Percentiles rank a stretch among this genome's conserved stretches.
Conservation (phyloP, 2,113 vertebrate genomes). For the Todiramphus saurophagus region DNA sequence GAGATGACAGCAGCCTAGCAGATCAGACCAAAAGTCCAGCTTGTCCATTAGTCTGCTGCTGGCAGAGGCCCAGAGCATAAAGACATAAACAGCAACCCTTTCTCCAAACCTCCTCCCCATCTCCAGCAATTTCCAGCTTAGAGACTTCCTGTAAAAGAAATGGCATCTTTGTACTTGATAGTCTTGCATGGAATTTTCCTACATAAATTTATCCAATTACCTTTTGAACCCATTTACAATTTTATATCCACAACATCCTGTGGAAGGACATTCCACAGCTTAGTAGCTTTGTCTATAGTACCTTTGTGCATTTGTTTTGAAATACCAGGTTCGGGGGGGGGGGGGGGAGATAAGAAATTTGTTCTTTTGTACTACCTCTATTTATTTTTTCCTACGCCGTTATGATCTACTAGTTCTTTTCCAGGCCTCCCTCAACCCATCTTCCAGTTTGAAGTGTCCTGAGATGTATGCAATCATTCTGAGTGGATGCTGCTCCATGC, state of each 20-base stretch:
- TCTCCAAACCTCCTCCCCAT: neutral
- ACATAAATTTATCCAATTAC: neutral
- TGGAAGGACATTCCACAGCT: slow-evolving; percentile 49
- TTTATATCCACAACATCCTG: slow-evolving; percentile 31
- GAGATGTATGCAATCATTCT: rapidly evolving
- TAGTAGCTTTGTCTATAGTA: neutral
- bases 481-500: neutral
- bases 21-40: neutral
- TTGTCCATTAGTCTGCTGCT: neutral
- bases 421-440: neutral
- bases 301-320: neutral
- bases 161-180: neutral
- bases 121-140: neutral
- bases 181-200: slow-evolving; percentile 30
- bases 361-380: neutral
- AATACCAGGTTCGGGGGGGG: neutral
- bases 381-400: neutral
- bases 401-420: neutral
- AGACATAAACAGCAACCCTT: neutral
- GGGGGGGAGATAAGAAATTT: neutral
- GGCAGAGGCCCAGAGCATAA: neutral
- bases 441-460: neutral
- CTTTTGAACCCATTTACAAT: slow-evolving; percentile 41
- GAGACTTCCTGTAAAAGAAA: neutral
- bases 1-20: neutral